Base-by-base conservation (phyloP, 2,888 invertebrate species). In the Campoletis raptor region DNA sequence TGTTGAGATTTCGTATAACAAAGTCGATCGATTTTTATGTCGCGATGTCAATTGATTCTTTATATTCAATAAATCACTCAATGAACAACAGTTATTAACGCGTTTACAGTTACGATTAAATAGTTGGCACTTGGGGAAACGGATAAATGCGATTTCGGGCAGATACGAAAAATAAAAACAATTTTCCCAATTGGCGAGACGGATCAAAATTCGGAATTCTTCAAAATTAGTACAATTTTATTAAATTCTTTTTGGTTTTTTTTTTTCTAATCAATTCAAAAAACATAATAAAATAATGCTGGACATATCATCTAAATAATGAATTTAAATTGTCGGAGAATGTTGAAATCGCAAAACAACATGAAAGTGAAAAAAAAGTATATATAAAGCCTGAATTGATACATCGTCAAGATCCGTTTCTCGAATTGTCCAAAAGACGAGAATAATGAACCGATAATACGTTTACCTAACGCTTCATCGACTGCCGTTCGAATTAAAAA, bases 11-110 rank as follows among this genome's bases (percentile, higher is more conserved):
- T 74, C 79, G 79, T 74, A 80, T 69, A 7, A 76, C 74, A 66
- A 54, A 24, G 48, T 48, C 74, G 61, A 66, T 84, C 21, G 69
- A 69, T 69, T 76, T 82, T 82, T 45, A 36, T 57, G 69, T 82
- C 61, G 76, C 82, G 6, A 76, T 82, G 82, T 82, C 82, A 82
- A 82, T 82, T 76, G 76, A 69, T 82, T 76, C 76, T 42, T 82
- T 76, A 76, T 76, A 76, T 70, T 61, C 30, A 57, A 57, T 76
- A 76, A 69, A 69, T 48, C 69, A 52, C 69, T 37, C 42, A 37
- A 42, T 21, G 42, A 37, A 57, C 76, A 76, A 45, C 74, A 73
- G 64, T 81, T 81, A 66, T 48, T 21, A 52, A 80, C 42, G 69
- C 57, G 57, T 42, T 21, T 45, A 30, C n/a, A 64, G 64, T 36